Evolutionary conservation across 1,140 invertebrate species (phyloP).

Genomic region (Palaemon carinicauda): DNA sequence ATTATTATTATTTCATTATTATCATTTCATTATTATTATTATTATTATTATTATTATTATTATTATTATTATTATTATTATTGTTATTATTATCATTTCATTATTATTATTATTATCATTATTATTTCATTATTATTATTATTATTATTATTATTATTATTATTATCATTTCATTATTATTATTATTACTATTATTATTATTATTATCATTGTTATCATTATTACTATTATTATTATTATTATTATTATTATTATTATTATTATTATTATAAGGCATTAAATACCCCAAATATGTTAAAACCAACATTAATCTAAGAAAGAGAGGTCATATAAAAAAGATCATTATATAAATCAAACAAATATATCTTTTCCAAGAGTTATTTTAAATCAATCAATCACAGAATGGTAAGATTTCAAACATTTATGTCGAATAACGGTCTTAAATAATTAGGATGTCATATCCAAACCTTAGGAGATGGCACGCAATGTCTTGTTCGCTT

Average conservation of each 20-base stretch:
- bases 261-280: background rate
- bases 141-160: no score
- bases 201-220: constrained; percentile 6
- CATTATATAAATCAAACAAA: no score
- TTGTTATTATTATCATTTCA: background rate
- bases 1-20: no score
- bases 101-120: background rate
- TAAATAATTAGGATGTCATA: no score
- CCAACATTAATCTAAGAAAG: background rate
- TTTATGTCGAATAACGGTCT: no score
- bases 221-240: background rate
- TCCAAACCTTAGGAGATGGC: no score
- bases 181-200: background rate
- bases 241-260: constrained; percentile 13
- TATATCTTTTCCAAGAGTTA: no score
- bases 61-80: background rate
- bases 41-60: background rate
- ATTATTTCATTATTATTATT: background rate
- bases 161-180: no score
- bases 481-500: no score
- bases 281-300: background rate
- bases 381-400: no score
- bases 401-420: no score
- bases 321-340: no score
- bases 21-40: background rate